Conservation (phyloP, 2,113 vertebrate genomes). For the Thamnaconus septentrionalis region DNA sequence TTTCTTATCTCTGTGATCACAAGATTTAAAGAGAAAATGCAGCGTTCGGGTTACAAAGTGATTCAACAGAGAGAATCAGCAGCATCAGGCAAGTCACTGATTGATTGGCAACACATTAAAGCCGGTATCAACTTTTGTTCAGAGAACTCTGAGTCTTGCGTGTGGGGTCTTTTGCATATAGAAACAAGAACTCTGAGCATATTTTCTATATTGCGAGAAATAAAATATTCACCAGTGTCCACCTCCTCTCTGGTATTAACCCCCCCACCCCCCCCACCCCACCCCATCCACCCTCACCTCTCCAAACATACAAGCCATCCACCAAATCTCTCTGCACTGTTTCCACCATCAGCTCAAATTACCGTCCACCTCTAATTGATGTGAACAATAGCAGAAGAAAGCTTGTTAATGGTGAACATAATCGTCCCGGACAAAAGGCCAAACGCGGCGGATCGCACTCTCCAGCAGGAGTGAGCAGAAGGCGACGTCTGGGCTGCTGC, state of each 20-base stretch:
- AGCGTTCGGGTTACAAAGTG: background rate
- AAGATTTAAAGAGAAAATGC: too few species aligned
- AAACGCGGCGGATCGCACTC: conserved; percentile 55
- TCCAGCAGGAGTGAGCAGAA: conserved; percentile 48
- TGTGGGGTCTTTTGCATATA: too few species aligned
- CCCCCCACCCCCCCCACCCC: conserved; percentile 55
- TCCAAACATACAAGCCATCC: conserved; percentile 63
- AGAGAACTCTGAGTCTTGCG: too few species aligned
- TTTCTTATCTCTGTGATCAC: too few species aligned
- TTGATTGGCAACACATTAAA: background rate
- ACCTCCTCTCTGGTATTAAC: conserved; percentile 17
- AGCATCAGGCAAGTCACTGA: too few species aligned
- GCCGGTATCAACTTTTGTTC: background rate
- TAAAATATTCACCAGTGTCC: too few species aligned
- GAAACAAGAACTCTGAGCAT: too few species aligned
- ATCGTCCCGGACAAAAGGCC: conserved; percentile 64
- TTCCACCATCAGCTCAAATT: conserved; percentile 84
- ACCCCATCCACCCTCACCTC: conserved; percentile 47
- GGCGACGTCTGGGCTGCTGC: conserved; percentile 63
- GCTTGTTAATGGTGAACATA: conserved; percentile 83
- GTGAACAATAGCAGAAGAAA: conserved; percentile 86
- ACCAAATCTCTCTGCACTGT: conserved; percentile 78
- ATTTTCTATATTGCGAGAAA: too few species aligned
- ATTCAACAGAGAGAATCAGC: background rate
- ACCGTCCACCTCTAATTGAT: conserved; percentile 84